Percentiles rank a stretch among this genome's conserved stretches.
phyloP scores from a whole-genome alignment of 2,797 vertebrate genomes.

The Trachops cirrhosus region DNA sequence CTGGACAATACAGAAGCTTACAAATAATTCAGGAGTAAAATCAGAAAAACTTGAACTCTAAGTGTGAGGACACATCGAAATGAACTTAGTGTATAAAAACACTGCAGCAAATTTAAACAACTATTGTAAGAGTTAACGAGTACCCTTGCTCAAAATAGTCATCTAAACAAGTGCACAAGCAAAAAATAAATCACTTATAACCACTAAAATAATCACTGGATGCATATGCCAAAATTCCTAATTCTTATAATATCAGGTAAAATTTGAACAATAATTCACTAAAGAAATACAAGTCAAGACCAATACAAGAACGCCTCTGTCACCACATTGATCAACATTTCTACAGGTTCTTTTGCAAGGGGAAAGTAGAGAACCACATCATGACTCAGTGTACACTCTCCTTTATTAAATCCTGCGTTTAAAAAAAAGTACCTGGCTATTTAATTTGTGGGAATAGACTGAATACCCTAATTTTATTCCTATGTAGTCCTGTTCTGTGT shows the following conservation, averaged over 20 bases:
- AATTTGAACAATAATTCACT: neutral
- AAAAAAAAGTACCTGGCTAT: neutral
- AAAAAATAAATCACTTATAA: neutral
- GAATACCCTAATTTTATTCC: neutral
- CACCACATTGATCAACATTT: neutral
- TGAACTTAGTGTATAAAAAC: neutral
- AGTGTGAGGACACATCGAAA: neutral
- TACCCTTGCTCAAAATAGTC: neutral
- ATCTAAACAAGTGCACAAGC: neutral
- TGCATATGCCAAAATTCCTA: neutral
- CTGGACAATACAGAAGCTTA: neutral
- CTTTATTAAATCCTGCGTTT: neutral
- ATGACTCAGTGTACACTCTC: neutral
- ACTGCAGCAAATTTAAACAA: neutral
- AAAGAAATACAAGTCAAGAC: neutral
- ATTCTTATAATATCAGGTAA: neutral
- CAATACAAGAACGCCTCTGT: neutral
- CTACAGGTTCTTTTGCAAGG: neutral
- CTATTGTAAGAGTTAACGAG: neutral
- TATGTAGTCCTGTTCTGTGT: neutral
- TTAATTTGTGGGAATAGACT: neutral
- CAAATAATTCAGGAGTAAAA: neutral
- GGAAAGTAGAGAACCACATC: neutral
- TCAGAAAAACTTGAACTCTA: neutral
- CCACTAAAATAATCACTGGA: neutral